phyloP scores from a whole-genome alignment of 2,888 invertebrate genomes.

The Drosophila borborema region DNA sequence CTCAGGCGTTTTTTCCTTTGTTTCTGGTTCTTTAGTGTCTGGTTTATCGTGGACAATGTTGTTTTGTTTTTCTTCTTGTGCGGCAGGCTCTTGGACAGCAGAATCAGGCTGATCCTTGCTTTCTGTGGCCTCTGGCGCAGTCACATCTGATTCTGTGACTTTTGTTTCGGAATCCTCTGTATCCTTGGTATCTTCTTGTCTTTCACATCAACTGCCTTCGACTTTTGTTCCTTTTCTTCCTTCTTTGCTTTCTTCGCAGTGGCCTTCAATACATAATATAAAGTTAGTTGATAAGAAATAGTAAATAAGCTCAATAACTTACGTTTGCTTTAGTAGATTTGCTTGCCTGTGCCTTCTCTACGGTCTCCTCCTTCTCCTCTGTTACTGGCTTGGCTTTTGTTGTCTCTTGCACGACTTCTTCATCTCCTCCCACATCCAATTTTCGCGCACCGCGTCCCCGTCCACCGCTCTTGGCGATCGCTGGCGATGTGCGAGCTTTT shows the following conservation, averaged over 20 bases:
- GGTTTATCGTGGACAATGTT: slow-evolving; percentile 55
- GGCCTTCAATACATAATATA: slow-evolving; percentile 35
- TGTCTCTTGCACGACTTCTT: slow-evolving; percentile 61
- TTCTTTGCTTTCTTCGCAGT: slow-evolving; percentile 59
- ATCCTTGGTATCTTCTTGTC: slow-evolving; percentile 18
- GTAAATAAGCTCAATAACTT: slow-evolving; percentile 10
- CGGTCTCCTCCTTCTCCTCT: slow-evolving; percentile 8
- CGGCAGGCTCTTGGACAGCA: slow-evolving; percentile 25
- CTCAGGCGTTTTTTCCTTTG: slow-evolving; percentile 36
- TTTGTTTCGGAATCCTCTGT: slow-evolving; percentile 25
- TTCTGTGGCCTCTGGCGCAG: slow-evolving; percentile 31
- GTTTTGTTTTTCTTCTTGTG: slow-evolving; percentile 58
- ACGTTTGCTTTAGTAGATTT: slow-evolving; percentile 50
- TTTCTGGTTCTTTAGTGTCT: slow-evolving; percentile 34
- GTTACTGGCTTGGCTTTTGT: slow-evolving; percentile 39
- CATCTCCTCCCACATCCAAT: slow-evolving; percentile 70
- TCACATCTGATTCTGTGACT: slow-evolving; percentile 27
- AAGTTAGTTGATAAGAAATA: slow-evolving; percentile 4
- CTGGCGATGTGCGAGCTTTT: slow-evolving; percentile 79
- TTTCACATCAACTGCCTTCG: slow-evolving; percentile 36
- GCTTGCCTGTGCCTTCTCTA: slow-evolving; percentile 12
- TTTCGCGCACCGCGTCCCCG: slow-evolving; percentile 83
- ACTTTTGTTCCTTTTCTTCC: slow-evolving; percentile 48
- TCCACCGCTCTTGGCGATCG: slow-evolving; percentile 62
- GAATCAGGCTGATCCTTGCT: slow-evolving; percentile 62